Percentiles rank a stretch among this genome's conserved stretches.
phyloP scores from a whole-genome alignment of 2,797 vertebrate genomes.

The Telmatherina bonti region DNA sequence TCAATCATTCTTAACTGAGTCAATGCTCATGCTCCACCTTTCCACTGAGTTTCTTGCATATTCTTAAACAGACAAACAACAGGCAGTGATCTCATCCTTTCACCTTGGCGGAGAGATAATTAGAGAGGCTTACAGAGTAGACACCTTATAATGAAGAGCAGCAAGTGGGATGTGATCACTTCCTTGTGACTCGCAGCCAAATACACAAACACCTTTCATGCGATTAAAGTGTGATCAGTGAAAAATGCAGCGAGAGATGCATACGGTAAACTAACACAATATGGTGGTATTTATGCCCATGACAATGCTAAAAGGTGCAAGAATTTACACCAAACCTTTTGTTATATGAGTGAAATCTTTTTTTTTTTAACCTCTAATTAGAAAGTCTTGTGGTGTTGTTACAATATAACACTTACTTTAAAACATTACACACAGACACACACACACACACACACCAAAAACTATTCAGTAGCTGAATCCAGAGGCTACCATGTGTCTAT shows the following conservation, averaged over 20 bases:
- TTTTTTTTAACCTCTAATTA: slow-evolving; percentile 30
- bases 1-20: background rate
- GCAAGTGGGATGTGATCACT: slow-evolving; percentile 44
- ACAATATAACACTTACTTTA: background rate
- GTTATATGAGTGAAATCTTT: slow-evolving; percentile 24
- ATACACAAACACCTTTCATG: slow-evolving; percentile 29
- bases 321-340: slow-evolving; percentile 48
- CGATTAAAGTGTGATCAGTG: slow-evolving; percentile 33
- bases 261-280: slow-evolving; percentile 35
- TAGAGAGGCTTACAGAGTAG: slow-evolving; percentile 15
- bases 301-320: slow-evolving; percentile 32
- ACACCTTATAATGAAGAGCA: slow-evolving; percentile 32
- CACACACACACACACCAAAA: background rate
- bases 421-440: background rate
- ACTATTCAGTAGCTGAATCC: background rate
- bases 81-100: slow-evolving; percentile 9
- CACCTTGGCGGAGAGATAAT: slow-evolving; percentile 35
- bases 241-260: slow-evolving; percentile 52
- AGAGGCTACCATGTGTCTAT: background rate
- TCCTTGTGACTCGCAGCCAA: slow-evolving; percentile 49
- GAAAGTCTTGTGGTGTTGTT: slow-evolving; percentile 14
- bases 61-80: background rate
- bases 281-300: slow-evolving; percentile 29
- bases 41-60: background rate
- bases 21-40: background rate